Evolutionary conservation across 2,113 vertebrate genomes (phyloP), one percentile per base, ranked within the genome.

Genomic region (Alosa alosa): DNA sequence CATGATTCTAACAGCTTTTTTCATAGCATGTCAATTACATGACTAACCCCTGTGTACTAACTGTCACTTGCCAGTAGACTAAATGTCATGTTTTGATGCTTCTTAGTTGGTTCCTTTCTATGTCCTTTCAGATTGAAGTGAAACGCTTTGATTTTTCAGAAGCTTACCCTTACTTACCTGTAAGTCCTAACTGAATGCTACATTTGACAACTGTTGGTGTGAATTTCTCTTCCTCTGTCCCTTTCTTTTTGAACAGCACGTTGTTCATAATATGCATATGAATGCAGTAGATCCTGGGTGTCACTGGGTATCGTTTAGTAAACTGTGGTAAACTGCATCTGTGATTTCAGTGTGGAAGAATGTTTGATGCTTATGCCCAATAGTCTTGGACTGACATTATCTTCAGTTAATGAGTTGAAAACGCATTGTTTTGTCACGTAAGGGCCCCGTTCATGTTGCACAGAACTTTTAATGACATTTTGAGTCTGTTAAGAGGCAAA

Each of bases 101-200:
- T 90, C 87, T 85, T 10, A 15, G 83, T 87, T 86, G 83, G 57
- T 90, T 83, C 81, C 82, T 55, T 46, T 89, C 0, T 92, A 85
- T 92, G 84, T 88, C 85, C 81, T 44, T 91, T 91, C 91, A 94
- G 94, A 94, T 88, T 82, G 88, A 92, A 89, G 93, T 91, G 85
- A 93, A 93, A 85, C 88, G 83, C 81, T 88, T 93, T 92, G 92
- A 89, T 83, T 95, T 95, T 91, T 86, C 93, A 87, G 93, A 93
- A 87, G 68, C 91, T 82, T 83, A 84, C 81, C 90, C 88, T 91
- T 60, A 88, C 91, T 47, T 36, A 39, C 25, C 84, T 87, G 93
- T 94, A 93, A 93, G 93, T 94, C 41, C 84, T 82, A 13, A 22
- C 78, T 41, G 7, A 89, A 84, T n/a, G 46, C 83, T 75, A 86